These are phyloP conservation scores for Cryptomyrus ogoouensis DNA, from an alignment of 2,113 vertebrate species.

Conservation along the genomic window DNA sequence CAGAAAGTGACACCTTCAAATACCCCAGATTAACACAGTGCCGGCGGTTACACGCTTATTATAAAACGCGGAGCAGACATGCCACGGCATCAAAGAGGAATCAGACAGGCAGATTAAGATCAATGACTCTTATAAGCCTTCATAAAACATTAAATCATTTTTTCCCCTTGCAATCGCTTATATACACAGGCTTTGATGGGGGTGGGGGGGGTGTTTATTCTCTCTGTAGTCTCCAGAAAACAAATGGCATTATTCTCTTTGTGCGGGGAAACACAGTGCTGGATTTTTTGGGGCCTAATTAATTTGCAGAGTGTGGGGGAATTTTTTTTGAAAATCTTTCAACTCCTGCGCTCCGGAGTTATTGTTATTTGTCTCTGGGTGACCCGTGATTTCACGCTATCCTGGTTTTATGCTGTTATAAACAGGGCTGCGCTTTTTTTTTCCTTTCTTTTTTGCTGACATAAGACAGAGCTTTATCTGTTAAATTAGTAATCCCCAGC, in stretches of 20 bases:
- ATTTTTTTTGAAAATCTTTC: background rate
- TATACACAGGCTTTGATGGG: conserved; percentile 51
- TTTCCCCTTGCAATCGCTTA: conserved; percentile 37
- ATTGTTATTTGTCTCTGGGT: conserved; percentile 63
- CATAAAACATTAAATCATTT: conserved; percentile 50
- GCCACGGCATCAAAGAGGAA: conserved; percentile 38
- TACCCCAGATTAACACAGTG: conserved; percentile 51
- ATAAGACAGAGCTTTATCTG: conserved; percentile 70
- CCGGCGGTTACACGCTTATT: conserved; percentile 52
- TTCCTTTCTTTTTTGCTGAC: conserved; percentile 61
- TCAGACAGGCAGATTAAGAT: conserved; percentile 51
- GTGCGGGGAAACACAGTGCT: conserved; percentile 45
- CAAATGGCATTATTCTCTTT: conserved; percentile 41
- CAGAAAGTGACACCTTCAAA: conserved; percentile 54
- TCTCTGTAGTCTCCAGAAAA: conserved; percentile 39
- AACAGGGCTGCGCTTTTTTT: conserved; percentile 47
- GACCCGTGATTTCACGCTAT: conserved; percentile 72
- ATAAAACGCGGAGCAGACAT: conserved; percentile 36
- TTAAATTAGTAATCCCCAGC: conserved; percentile 75
- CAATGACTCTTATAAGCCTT: conserved; percentile 48
- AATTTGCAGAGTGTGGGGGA: conserved; percentile 50
- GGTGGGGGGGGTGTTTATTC: conserved; percentile 38
- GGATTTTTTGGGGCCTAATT: conserved; percentile 56
- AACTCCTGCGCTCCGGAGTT: conserved; percentile 54
- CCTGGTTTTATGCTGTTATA: conserved; percentile 62